These are phyloP conservation scores for Podotricha telesiphe DNA, from an alignment of 2,888 invertebrate genomes.

Conservation along the genomic window DNA sequence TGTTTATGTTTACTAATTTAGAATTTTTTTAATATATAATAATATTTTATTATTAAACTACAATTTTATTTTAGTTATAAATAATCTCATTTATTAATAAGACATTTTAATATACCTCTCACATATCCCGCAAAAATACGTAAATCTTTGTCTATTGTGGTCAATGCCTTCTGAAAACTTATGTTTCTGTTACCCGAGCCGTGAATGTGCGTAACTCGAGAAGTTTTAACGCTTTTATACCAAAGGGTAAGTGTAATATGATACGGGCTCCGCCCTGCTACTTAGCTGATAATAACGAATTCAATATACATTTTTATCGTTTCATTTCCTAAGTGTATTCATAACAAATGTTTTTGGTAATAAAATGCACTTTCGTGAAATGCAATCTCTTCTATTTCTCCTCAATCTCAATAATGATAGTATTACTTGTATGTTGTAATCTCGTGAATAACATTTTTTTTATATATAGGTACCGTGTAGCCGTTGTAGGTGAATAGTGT, in stretches of 20 bases:
- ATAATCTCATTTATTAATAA: no score
- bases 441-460: background rate
- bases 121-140: background rate
- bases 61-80: no score
- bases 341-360: conserved; percentile 51
- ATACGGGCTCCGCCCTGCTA: conserved; percentile 67
- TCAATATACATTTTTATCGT: conserved; percentile 47
- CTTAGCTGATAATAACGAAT: conserved; percentile 60
- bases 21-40: no score
- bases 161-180: conserved; percentile 14
- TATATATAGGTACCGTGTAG: no score
- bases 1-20: no score
- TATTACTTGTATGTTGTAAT: background rate
- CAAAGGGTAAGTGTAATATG: conserved; percentile 72
- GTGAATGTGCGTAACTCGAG: conserved; percentile 70
- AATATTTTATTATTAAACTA: no score
- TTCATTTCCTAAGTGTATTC: conserved; percentile 82
- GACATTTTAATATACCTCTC: background rate
- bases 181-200: conserved; percentile 50
- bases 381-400: background rate
- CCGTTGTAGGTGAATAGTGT: no score
- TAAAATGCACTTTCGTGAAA: conserved; percentile 24
- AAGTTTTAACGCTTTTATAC: conserved; percentile 71
- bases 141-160: conserved; percentile 7
- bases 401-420: background rate